phyloP scores from a whole-genome alignment of 2,113 vertebrate species.

The Callaeas wilsoni region DNA sequence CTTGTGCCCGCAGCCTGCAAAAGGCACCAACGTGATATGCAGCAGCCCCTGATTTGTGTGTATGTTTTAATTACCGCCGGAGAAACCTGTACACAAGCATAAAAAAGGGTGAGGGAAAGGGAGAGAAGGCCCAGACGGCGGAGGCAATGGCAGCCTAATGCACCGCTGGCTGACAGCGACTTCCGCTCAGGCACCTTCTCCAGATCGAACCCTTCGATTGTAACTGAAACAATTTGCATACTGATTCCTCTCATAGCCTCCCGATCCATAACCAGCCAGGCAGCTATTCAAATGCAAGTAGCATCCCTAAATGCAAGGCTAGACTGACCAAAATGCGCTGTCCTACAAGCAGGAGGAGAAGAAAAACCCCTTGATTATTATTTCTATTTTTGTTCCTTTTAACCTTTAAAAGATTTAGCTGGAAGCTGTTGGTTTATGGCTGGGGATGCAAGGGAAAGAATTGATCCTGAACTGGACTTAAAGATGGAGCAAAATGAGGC shows the following conservation, averaged over 20 bases:
- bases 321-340: conserved; percentile 72
- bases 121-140: conserved; percentile 60
- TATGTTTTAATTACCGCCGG: conserved; percentile 69
- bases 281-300: conserved; percentile 93
- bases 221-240: conserved; percentile 99
- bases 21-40: conserved; percentile 33
- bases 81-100: conserved; percentile 67
- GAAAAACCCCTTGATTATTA: conserved; percentile 54
- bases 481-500: conserved; percentile 66
- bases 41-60: conserved; percentile 60
- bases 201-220: conserved; percentile 99
- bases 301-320: conserved; percentile 83
- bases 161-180: conserved; percentile 89
- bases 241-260: conserved; percentile 93
- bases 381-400: conserved; percentile 59
- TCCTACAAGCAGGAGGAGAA: conserved; percentile 53
- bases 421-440: conserved; percentile 73
- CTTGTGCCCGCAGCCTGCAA: not conserved
- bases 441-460: conserved; percentile 67
- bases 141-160: conserved; percentile 76
- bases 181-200: conserved; percentile 79
- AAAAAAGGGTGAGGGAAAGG: conserved; percentile 29
- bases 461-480: conserved; percentile 68
- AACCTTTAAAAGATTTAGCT: conserved; percentile 65
- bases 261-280: conserved; percentile 89